Conservation (phyloP, 1,140 invertebrate genomes). For the Ectropis grisescens region DNA sequence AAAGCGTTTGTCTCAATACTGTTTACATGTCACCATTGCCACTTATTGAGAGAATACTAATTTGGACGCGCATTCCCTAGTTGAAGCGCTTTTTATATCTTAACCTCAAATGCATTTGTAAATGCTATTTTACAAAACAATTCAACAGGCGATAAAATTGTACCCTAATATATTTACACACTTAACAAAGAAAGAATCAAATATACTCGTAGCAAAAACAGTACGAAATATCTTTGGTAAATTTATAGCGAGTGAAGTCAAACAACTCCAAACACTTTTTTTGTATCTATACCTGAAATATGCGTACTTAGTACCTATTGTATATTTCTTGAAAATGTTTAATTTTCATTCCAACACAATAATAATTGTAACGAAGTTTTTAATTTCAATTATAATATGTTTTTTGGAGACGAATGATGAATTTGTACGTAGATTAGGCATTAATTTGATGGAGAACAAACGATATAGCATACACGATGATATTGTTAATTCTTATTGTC, state of each 20-base stretch:
- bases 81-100: slow-evolving; percentile 19
- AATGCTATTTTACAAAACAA: slow-evolving; percentile 31
- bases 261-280: slow-evolving; percentile 26
- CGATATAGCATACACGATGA: too few species aligned
- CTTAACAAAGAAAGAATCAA: slow-evolving; percentile 6
- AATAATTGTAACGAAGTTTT: too few species aligned
- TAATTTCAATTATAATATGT: too few species aligned
- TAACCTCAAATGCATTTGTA: slow-evolving; percentile 31
- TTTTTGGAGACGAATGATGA: too few species aligned
- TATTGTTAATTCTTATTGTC: too few species aligned
- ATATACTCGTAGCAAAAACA: slow-evolving; percentile 21
- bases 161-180: slow-evolving; percentile 21
- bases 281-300: slow-evolving; percentile 25
- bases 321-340: too few species aligned
- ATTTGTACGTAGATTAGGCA: too few species aligned
- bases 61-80: slow-evolving; percentile 20
- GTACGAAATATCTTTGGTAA: slow-evolving; percentile 29
- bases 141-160: slow-evolving; percentile 20
- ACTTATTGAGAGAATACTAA: slow-evolving; percentile 25
- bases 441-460: too few species aligned
- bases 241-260: slow-evolving; percentile 30
- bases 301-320: too few species aligned
- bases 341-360: too few species aligned
- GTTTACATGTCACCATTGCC: slow-evolving; percentile 20
- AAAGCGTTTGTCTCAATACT: slow-evolving; percentile 22